Evolutionary conservation across 2,113 vertebrate species (phyloP).

Genomic region (Galbula dea): DNA sequence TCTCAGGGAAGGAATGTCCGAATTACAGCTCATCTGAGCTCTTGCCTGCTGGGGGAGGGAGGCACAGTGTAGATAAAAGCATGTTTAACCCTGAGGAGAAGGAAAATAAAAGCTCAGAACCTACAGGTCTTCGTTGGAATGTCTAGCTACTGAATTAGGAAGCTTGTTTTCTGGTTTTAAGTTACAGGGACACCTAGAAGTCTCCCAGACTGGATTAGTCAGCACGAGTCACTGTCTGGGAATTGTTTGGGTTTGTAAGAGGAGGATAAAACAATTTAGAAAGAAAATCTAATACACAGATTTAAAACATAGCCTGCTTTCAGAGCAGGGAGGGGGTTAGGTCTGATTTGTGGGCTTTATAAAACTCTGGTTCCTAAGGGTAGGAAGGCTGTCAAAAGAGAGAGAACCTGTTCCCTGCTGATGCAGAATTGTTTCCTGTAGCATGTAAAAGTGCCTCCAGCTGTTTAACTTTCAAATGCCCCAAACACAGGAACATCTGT

Average conservation of each 20-base stretch:
- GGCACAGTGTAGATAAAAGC: conserved; percentile 46
- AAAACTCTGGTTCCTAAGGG: not conserved
- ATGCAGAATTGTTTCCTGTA: not conserved
- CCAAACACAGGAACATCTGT: not conserved
- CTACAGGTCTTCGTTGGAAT: conserved; percentile 59
- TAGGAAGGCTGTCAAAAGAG: not conserved
- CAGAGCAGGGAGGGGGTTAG: not conserved
- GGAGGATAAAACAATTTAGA: conserved; percentile 66
- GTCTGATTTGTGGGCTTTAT: not conserved
- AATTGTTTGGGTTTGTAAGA: conserved; percentile 66
- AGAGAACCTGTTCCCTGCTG: not conserved
- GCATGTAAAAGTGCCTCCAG: not conserved
- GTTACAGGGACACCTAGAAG: conserved; percentile 67
- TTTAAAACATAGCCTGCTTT: conserved; percentile 24
- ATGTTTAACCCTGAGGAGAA: conserved; percentile 44
- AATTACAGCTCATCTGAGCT: conserved; percentile 36
- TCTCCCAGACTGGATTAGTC: conserved; percentile 73
- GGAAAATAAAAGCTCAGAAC: conserved; percentile 57
- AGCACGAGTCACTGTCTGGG: conserved; percentile 72
- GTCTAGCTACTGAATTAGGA: conserved; percentile 67
- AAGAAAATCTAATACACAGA: conserved; percentile 61
- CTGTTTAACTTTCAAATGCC: not conserved
- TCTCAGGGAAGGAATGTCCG: conserved; percentile 35
- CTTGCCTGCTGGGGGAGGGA: conserved; percentile 38
- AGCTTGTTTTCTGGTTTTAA: conserved; percentile 67